Evolutionary conservation across 2,797 vertebrate species (phyloP).

Genomic region (Arrhamphus sclerolepis): DNA sequence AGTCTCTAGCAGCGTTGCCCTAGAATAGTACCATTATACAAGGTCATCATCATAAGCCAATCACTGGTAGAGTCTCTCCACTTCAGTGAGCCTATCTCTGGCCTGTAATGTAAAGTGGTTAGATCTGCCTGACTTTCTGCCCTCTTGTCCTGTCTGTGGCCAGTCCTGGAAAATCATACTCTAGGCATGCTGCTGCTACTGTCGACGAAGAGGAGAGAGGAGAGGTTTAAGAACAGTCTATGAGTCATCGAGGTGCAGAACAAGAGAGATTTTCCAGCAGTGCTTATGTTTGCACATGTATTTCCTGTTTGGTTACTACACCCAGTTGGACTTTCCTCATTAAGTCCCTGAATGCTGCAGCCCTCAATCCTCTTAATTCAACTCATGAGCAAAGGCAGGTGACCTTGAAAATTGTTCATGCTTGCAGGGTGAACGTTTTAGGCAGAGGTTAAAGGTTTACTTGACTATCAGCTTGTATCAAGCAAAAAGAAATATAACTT

Average conservation of each 20-base stretch:
- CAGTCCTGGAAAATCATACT: conserved; percentile 24
- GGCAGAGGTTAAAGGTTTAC: not conserved
- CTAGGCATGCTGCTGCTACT: conserved; percentile 7
- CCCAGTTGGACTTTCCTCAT: conserved; percentile 32
- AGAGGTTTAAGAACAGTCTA: conserved; percentile 1
- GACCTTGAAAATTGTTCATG: conserved; percentile 33
- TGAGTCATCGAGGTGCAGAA: not conserved
- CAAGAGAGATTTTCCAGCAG: conserved; percentile 13
- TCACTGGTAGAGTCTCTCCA: conserved; percentile 38
- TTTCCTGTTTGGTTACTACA: conserved; percentile 58
- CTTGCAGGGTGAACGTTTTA: conserved; percentile 2
- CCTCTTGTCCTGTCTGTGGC: conserved; percentile 19
- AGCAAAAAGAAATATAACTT: too few species aligned
- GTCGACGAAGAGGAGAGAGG: conserved; percentile 3
- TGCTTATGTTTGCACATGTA: conserved; percentile 32
- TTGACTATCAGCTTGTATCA: too few species aligned
- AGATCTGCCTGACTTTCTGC: conserved; percentile 26
- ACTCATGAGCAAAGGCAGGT: conserved; percentile 51
- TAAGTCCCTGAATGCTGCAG: conserved; percentile 12
- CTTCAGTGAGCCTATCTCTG: conserved; percentile 40
- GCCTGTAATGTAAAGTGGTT: conserved; percentile 55
- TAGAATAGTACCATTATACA: conserved; percentile 42
- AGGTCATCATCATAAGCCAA: conserved; percentile 52
- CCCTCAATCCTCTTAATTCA: conserved; percentile 53
- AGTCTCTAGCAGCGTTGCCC: conserved; percentile 32